Percentiles rank a stretch among this genome's conserved stretches.
These are phyloP conservation scores for Hormaphis cornu DNA, from an alignment of 1,140 invertebrate species.

Conservation along the genomic window DNA sequence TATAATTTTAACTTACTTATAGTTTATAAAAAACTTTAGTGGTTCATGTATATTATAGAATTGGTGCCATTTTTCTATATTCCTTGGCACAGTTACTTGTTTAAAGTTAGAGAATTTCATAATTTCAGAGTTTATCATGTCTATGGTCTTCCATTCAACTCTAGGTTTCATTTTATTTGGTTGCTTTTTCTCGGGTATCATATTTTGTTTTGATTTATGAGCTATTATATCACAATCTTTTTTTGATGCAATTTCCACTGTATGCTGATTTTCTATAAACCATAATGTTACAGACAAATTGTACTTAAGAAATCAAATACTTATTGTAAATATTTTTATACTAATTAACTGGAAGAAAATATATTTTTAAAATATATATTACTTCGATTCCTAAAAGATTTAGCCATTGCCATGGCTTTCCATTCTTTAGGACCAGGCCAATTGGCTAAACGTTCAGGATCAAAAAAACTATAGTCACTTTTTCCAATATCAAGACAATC, in stretches of 20 bases:
- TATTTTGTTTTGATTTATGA: too few relatives aligned
- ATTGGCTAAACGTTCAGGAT: neutral
- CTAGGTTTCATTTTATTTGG: neutral
- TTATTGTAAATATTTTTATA: too few relatives aligned
- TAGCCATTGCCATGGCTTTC: neutral
- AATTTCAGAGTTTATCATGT: neutral
- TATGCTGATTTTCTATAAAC: neutral
- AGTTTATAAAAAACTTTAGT: neutral
- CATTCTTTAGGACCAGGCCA: constrained; percentile 9
- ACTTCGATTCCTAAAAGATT: neutral
- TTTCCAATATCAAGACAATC: neutral
- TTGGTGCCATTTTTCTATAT: neutral
- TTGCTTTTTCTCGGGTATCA: too few relatives aligned
- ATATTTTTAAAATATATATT: too few relatives aligned
- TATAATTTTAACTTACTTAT: neutral
- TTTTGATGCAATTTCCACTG: neutral
- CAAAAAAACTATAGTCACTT: constrained; percentile 12
- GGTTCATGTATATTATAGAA: neutral
- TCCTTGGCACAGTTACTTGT: neutral
- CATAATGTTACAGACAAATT: too few relatives aligned
- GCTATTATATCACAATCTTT: neutral
- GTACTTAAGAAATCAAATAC: too few relatives aligned
- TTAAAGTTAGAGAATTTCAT: neutral
- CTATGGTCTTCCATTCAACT: neutral
- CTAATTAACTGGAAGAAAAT: too few relatives aligned